phyloP scores from a whole-genome alignment of 2,888 invertebrate species.

The Cheiracanthium punctorium region DNA sequence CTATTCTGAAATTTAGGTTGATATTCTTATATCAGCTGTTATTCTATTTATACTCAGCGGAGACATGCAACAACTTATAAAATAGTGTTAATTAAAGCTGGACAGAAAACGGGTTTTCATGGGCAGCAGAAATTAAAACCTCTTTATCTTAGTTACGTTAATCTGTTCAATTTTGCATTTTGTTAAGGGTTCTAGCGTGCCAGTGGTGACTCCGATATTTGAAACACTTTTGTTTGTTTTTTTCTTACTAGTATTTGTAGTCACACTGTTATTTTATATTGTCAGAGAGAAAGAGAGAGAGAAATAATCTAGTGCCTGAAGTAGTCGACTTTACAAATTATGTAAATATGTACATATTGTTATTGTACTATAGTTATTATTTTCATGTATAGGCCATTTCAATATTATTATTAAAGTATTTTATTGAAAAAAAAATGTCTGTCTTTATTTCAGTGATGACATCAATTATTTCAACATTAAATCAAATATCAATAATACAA shows the following conservation, averaged over 20 bases:
- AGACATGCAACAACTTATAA: slow-evolving; percentile 20
- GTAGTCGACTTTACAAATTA: slow-evolving; percentile 41
- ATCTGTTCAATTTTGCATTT: slow-evolving; percentile 17
- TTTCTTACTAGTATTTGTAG: slow-evolving; percentile 31
- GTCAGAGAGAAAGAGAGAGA: neutral
- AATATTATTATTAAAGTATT: slow-evolving; percentile 63
- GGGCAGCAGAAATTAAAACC: slow-evolving; percentile 37
- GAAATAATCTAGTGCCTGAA: slow-evolving; percentile 37
- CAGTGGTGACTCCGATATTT: slow-evolving; percentile 19
- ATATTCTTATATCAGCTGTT: too few relatives aligned
- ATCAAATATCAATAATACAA: too few relatives aligned
- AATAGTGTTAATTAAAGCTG: neutral
- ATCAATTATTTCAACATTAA: too few relatives aligned
- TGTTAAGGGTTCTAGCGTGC: slow-evolving; percentile 2
- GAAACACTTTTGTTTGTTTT: slow-evolving; percentile 14
- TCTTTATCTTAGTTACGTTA: slow-evolving; percentile 6
- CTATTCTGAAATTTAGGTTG: too few relatives aligned
- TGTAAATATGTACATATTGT: slow-evolving; percentile 68
- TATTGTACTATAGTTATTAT: slow-evolving; percentile 58
- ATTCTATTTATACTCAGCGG: slow-evolving; percentile 10
- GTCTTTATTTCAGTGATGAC: too few relatives aligned
- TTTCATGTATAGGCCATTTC: slow-evolving; percentile 54
- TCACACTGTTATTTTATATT: slow-evolving; percentile 31
- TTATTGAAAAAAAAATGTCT: slow-evolving; percentile 26
- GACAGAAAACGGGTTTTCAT: slow-evolving; percentile 42